Conservation (phyloP, 1,140 invertebrate genomes). For the Zaprionus kolodkinae region DNA sequence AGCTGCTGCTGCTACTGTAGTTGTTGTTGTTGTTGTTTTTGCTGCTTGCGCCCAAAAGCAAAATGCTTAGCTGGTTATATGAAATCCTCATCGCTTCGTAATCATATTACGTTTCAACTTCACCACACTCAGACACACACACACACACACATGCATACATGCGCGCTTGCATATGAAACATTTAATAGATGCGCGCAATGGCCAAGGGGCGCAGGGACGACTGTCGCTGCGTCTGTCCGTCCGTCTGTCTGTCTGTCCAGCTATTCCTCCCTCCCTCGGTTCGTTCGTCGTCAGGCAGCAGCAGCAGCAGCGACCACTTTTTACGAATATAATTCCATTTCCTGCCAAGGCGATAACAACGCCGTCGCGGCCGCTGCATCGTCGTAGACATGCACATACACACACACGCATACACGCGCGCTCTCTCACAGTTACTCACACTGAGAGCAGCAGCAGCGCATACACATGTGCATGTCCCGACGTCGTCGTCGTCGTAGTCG, state of each 20-base stretch:
- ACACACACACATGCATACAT: slow-evolving; percentile 1
- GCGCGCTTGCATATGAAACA: not conserved
- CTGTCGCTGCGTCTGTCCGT: not conserved
- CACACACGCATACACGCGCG: not conserved
- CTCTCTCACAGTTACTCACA: not conserved
- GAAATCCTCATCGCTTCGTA: slow-evolving; percentile 52
- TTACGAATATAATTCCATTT: slow-evolving; percentile 81
- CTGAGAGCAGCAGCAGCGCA: not conserved
- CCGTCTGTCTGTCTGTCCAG: not conserved
- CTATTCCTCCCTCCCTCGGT: not conserved
- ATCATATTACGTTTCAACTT: slow-evolving; percentile 54
- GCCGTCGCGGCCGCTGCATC: slow-evolving; percentile 43
- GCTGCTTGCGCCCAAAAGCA: slow-evolving; percentile 43
- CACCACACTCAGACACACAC: slow-evolving; percentile 14
- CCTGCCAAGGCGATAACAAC: slow-evolving; percentile 80
- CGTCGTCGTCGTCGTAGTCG: slow-evolving; percentile 30
- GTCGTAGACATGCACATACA: slow-evolving; percentile 26
- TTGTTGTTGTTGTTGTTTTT: slow-evolving; percentile 12
- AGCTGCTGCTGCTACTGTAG: slow-evolving; percentile 19
- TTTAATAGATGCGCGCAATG: slow-evolving; percentile 16
- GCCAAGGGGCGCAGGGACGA: slow-evolving; percentile 17
- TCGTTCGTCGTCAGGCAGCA: slow-evolving; percentile 4
- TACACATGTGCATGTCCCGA: slow-evolving; percentile 59
- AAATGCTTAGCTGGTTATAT: slow-evolving; percentile 56
- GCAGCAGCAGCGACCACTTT: slow-evolving; percentile 41